Evolutionary conservation across 2,797 vertebrate genomes (phyloP).

Genomic region (Columba guinea): DNA sequence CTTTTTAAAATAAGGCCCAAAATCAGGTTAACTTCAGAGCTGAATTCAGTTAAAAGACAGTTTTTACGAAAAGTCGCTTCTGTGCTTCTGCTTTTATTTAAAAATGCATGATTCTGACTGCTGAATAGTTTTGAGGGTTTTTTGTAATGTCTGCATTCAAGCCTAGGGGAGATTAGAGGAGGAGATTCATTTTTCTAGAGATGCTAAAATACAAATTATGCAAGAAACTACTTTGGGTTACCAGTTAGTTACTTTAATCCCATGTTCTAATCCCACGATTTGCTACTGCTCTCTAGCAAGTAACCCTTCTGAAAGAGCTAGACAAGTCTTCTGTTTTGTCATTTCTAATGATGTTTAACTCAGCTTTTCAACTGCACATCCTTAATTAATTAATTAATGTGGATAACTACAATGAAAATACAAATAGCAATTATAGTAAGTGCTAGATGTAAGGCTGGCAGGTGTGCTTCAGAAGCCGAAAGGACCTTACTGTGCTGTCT

Average conservation of each 20-base stretch:
- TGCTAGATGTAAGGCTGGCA: neutral
- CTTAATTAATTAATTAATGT: neutral
- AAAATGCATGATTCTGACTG: neutral
- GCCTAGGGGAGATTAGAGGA: neutral
- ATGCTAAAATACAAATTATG: neutral
- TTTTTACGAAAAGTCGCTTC: neutral
- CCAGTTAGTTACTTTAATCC: neutral
- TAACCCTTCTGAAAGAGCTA: neutral
- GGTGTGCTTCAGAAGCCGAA: neutral
- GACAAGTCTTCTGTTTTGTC: neutral
- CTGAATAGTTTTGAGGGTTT: neutral
- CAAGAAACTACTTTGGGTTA: neutral
- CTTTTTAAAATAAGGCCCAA: neutral
- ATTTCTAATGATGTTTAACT: neutral
- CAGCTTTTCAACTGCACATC: neutral
- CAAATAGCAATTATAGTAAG: neutral
- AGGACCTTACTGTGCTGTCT: neutral
- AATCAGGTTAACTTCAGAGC: neutral
- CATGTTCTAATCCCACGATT: neutral
- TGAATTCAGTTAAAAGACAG: neutral
- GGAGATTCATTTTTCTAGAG: neutral
- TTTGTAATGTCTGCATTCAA: neutral
- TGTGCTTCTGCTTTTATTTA: slow-evolving; percentile 3
- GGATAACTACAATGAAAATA: neutral
- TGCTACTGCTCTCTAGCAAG: neutral